Conservation (phyloP, 2,113 vertebrate species). For the Chelonoidis abingdonii region DNA sequence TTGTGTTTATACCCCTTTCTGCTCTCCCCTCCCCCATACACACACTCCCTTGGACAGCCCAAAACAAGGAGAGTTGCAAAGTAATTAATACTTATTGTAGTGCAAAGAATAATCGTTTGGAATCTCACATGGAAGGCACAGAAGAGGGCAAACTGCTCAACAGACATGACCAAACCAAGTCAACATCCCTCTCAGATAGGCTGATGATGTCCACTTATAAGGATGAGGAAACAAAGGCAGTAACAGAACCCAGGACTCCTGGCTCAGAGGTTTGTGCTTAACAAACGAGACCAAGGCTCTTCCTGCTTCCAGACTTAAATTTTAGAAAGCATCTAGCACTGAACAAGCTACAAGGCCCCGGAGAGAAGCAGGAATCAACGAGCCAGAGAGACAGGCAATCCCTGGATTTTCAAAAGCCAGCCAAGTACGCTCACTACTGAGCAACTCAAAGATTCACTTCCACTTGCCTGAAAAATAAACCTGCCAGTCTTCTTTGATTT, state of each 20-base stretch:
- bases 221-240: not conserved
- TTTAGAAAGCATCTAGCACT: not conserved
- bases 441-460: accelerated
- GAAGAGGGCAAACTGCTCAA: not conserved
- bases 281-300: not conserved
- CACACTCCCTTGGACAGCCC: not conserved
- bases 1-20: not conserved
- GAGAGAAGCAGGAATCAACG: not conserved
- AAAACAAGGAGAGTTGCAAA: not conserved
- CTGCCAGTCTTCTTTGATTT: not conserved
- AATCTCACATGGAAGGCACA: not conserved
- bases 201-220: not conserved
- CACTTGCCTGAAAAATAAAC: not conserved
- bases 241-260: not conserved
- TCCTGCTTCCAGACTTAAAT: not conserved
- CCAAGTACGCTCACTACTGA: not conserved
- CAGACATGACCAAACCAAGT: not conserved
- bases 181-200: not conserved
- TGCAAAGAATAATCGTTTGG: not conserved
- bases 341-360: not conserved
- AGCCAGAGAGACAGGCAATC: not conserved
- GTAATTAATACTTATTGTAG: not conserved
- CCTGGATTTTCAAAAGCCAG: not conserved
- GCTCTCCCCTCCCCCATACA: not conserved
- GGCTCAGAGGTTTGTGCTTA: not conserved